These are phyloP conservation scores for Hoplodrina blanda DNA, from an alignment of 2,888 invertebrate genomes.

Conservation along the genomic window DNA sequence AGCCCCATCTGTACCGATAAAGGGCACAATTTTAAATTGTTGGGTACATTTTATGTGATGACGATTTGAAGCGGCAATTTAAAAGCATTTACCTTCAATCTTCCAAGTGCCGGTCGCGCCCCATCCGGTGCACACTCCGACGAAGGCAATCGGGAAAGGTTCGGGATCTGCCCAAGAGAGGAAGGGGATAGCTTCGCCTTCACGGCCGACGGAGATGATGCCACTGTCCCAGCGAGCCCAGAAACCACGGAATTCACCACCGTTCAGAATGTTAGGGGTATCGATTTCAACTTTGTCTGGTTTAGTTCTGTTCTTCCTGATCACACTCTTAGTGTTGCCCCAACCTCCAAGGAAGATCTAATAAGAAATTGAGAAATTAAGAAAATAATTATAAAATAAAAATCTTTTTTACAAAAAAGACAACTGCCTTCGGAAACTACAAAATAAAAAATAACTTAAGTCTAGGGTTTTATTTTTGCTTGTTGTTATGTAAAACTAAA, in stretches of 20 bases:
- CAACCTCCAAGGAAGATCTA: conserved; percentile 97
- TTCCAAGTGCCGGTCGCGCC: conserved; percentile 96
- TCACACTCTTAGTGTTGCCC: conserved; percentile 95
- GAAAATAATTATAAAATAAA: too few species aligned
- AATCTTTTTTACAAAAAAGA: too few species aligned
- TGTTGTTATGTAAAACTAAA: too few species aligned
- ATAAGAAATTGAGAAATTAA: conserved; percentile 13
- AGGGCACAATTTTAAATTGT: conserved; percentile 75
- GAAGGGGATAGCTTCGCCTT: conserved; percentile 93
- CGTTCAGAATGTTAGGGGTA: conserved; percentile 93
- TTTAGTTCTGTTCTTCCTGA: conserved; percentile 94
- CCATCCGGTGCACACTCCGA: conserved; percentile 97
- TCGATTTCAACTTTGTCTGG: conserved; percentile 93
- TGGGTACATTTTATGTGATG: conserved; percentile 86
- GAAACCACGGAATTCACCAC: conserved; percentile 94
- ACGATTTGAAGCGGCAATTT: conserved; percentile 11
- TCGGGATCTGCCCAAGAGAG: conserved; percentile 93
- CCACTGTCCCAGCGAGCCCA: conserved; percentile 95
- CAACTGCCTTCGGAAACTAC: too few species aligned
- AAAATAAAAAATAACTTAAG: too few species aligned
- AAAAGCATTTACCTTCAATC: conserved; percentile 92
- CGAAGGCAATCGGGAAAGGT: conserved; percentile 93
- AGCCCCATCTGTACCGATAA: conserved; percentile 87
- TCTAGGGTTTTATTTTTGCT: too few species aligned
- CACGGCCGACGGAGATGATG: conserved; percentile 93